Percentiles rank a stretch among this genome's conserved stretches.
Conservation (phyloP, 1,140 invertebrate species). For the Sycophaga agraensis region DNA sequence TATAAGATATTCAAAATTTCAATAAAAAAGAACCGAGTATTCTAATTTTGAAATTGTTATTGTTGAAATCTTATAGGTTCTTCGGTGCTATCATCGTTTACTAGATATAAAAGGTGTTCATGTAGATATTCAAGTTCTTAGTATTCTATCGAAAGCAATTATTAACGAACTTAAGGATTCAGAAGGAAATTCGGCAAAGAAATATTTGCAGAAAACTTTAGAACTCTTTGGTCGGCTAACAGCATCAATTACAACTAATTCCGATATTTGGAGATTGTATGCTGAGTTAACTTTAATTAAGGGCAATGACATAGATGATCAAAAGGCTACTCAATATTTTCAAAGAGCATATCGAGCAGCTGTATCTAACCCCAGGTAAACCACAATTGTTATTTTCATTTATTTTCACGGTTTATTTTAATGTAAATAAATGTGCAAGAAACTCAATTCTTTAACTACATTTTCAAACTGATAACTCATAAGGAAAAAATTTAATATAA, state of each 20-base stretch:
- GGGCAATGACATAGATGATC: conserved; percentile 47
- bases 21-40: neutral
- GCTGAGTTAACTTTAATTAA: conserved; percentile 66
- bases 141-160: conserved; percentile 73
- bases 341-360: conserved; percentile 62
- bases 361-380: conserved; percentile 58
- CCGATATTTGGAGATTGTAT: conserved; percentile 78
- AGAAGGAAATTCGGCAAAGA: conserved; percentile 58
- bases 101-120: conserved; percentile 83
- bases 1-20: too few species aligned
- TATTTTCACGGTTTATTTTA: neutral
- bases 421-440: neutral
- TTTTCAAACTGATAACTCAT: neutral
- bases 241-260: conserved; percentile 65
- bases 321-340: conserved; percentile 64
- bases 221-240: conserved; percentile 84
- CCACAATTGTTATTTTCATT: neutral
- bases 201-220: conserved; percentile 65
- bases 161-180: conserved; percentile 65
- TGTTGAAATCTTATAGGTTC: conserved; percentile 60
- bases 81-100: conserved; percentile 80
- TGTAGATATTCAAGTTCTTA: conserved; percentile 76
- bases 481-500: neutral
- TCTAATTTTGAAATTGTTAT: conserved; percentile 11
- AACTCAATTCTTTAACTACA: neutral